Percentiles rank a stretch among this genome's conserved stretches.
These are phyloP conservation scores for Pachycephus smyrnensis DNA, from an alignment of 2,888 invertebrate genomes.

Conservation along the genomic window DNA sequence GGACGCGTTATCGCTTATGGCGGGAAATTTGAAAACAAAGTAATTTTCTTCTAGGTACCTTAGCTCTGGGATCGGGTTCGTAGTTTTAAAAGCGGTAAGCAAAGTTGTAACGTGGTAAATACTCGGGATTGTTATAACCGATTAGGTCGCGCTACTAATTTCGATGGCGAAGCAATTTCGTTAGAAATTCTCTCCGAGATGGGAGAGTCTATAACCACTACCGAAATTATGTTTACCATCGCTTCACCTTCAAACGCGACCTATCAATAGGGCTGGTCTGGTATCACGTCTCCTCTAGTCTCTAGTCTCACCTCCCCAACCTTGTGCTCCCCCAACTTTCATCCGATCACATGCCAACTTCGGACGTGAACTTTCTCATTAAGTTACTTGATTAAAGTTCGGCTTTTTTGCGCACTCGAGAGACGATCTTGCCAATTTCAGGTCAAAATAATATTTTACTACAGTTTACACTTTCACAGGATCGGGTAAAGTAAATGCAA, in stretches of 20 bases:
- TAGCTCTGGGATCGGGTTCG: neutral
- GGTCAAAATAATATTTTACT: neutral
- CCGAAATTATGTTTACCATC: constrained; percentile 47
- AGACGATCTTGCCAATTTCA: neutral
- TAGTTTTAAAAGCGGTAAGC: neutral
- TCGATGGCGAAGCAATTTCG: no score
- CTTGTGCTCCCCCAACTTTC: neutral
- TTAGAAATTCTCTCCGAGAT: neutral
- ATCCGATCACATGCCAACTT: neutral
- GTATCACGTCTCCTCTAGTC: no score
- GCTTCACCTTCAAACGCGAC: constrained; percentile 23
- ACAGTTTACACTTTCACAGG: no score
- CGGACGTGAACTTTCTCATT: neutral
- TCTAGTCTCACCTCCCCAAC: neutral
- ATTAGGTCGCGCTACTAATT: no score
- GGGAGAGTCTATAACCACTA: constrained; percentile 34
- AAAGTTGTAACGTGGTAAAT: neutral
- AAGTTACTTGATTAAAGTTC: neutral
- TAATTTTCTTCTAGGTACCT: neutral
- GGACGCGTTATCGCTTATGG: neutral
- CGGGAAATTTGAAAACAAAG: neutral
- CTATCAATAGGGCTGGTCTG: neutral
- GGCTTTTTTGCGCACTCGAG: no score
- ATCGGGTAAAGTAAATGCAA: neutral
- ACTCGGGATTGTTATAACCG: neutral